These are phyloP conservation scores for sheep (Ovis aries) DNA, from an alignment of 2,113 vertebrate species.

Conservation along the genomic window ARS-UI_Ramb_v3.0 NC_056065.1:18288501-18289000, in stretches of 20 bases:
- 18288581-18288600: neutral
- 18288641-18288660: neutral
- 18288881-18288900: conserved; percentile 73
- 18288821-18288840: conserved; percentile 72
- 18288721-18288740: neutral
- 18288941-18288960: conserved; percentile 83
- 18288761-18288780: conserved; percentile 72
- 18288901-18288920: conserved; percentile 80
- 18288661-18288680: neutral
- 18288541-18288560: neutral
- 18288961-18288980: conserved; percentile 80
- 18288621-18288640: neutral
- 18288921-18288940: conserved; percentile 79
- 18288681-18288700: neutral
- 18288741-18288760: conserved; percentile 42
- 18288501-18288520: neutral
- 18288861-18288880: conserved; percentile 73
- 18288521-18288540: neutral
- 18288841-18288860: conserved; percentile 76
- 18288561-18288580: neutral
- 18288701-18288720: neutral
- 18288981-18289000: conserved; percentile 80
- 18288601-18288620: neutral
- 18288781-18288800: conserved; percentile 68
- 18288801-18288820: conserved; percentile 76